Evolutionary conservation across 35 echinoderm and acorn worm species (phyloP).

Genomic region (Ophiothrix spiculata): DNA sequence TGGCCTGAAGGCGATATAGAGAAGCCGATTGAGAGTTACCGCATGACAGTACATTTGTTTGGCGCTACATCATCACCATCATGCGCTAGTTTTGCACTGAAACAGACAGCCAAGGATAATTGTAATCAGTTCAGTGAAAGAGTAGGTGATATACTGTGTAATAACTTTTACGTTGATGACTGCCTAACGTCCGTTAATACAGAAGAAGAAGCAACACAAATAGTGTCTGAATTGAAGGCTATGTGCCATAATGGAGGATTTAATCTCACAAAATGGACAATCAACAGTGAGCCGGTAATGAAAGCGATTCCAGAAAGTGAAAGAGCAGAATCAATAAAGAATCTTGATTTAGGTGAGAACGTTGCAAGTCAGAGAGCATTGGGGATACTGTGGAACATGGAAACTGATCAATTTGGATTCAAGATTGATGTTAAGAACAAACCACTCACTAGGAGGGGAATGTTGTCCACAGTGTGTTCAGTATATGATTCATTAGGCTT

Average conservation of each 20-base stretch:
- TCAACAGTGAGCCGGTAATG: conserved; percentile 41
- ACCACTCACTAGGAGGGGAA: conserved; percentile 10
- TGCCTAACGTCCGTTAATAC: conserved; percentile 15
- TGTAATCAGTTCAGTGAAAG: neutral
- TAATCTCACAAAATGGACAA: conserved; percentile 35
- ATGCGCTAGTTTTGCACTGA: conserved; percentile 54
- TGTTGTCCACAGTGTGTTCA: conserved; percentile 47
- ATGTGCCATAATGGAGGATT: conserved; percentile 52
- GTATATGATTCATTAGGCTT: conserved; percentile 30
- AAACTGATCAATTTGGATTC: neutral
- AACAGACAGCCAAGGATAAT: conserved; percentile 47
- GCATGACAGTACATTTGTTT: conserved; percentile 65
- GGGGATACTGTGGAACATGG: neutral
- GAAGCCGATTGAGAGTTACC: conserved; percentile 34
- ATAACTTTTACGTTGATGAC: conserved; percentile 48
- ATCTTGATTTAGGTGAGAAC: neutral
- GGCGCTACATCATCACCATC: conserved; percentile 59
- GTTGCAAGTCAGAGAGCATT: neutral
- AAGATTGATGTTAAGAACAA: neutral
- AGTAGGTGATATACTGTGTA: neutral
- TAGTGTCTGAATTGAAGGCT: no score
- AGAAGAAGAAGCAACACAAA: neutral
- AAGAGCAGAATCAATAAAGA: neutral
- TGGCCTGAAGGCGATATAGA: conserved; percentile 58
- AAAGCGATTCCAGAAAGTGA: conserved; percentile 28